These are phyloP conservation scores for Sthenelais limicola DNA, from an alignment of 2,888 invertebrate genomes.

Conservation along the genomic window DNA sequence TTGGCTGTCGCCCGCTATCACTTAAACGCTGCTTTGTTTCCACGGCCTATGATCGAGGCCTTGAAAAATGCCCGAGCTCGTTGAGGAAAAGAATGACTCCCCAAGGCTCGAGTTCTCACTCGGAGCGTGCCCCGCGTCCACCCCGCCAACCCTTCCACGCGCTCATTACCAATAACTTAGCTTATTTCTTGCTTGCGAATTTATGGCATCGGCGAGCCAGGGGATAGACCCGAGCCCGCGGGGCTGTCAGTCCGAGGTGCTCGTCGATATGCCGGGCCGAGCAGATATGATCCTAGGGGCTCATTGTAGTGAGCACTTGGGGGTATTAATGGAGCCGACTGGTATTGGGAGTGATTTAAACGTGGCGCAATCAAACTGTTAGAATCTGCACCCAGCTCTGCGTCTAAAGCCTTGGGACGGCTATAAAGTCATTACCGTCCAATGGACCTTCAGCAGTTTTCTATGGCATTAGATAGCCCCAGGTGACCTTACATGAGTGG, in stretches of 20 bases:
- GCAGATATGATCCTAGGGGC: background rate
- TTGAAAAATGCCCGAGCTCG: conserved; percentile 21
- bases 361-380: background rate
- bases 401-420: background rate
- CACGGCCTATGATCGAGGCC: conserved; percentile 25
- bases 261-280: background rate
- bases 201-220: background rate
- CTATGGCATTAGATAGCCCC: background rate
- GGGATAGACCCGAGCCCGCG: background rate
- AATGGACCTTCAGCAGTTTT: background rate
- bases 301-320: background rate
- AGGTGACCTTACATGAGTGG: no score
- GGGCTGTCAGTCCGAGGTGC: background rate
- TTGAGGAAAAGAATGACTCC: conserved; percentile 26
- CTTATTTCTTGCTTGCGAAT: conserved; percentile 21
- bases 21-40: conserved; percentile 39
- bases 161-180: conserved; percentile 38
- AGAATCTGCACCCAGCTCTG: background rate
- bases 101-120: conserved; percentile 30
- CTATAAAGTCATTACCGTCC: background rate
- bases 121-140: conserved; percentile 12
- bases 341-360: conserved; percentile 16
- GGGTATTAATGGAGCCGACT: background rate
- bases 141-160: conserved; percentile 20
- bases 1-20: conserved; percentile 34